These are phyloP conservation scores for Pseudomyrmex gracilis DNA, from an alignment of 1,140 invertebrate genomes.

Conservation along the genomic window DNA sequence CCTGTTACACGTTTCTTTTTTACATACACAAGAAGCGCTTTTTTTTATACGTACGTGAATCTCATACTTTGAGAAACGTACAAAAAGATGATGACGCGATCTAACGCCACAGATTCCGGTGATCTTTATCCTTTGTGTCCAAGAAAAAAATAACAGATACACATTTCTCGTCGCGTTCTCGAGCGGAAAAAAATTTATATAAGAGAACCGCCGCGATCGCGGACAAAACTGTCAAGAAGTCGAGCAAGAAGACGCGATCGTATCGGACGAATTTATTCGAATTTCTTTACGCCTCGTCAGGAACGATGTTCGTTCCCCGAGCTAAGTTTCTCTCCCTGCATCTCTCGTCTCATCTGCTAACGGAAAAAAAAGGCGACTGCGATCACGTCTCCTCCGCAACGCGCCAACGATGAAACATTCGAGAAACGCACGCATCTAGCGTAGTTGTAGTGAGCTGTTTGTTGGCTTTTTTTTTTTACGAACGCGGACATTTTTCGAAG, in stretches of 20 bases:
- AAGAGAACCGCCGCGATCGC: not conserved
- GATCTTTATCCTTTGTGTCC: slow-evolving; percentile 11
- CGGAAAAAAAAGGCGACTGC: slow-evolving; percentile 25
- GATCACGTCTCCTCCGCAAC: slow-evolving; percentile 28
- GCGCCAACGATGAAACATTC: too few relatives aligned
- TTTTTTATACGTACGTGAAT: not conserved
- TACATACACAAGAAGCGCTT: not conserved
- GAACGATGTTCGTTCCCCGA: slow-evolving; percentile 28
- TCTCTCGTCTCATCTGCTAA: slow-evolving; percentile 66
- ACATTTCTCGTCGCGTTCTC: not conserved
- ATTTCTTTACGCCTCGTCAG: slow-evolving; percentile 47
- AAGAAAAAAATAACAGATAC: slow-evolving; percentile 10
- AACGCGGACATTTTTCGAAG: not conserved
- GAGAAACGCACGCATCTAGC: too few relatives aligned
- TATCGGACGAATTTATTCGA: slow-evolving; percentile 64
- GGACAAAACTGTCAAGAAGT: slow-evolving; percentile 34
- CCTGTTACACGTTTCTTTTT: not conserved
- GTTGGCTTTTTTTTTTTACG: too few relatives aligned
- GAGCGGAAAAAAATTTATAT: slow-evolving; percentile 32
- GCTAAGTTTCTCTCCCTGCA: slow-evolving; percentile 43
- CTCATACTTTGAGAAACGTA: slow-evolving; percentile 11
- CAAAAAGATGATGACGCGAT: not conserved
- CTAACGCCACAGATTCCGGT: not conserved
- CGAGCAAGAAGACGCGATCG: slow-evolving; percentile 22
- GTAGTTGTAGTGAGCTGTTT: too few relatives aligned